Evolutionary conservation across 2,113 vertebrate genomes (phyloP).

Genomic region (Sterrhoptilus dennistouni): DNA sequence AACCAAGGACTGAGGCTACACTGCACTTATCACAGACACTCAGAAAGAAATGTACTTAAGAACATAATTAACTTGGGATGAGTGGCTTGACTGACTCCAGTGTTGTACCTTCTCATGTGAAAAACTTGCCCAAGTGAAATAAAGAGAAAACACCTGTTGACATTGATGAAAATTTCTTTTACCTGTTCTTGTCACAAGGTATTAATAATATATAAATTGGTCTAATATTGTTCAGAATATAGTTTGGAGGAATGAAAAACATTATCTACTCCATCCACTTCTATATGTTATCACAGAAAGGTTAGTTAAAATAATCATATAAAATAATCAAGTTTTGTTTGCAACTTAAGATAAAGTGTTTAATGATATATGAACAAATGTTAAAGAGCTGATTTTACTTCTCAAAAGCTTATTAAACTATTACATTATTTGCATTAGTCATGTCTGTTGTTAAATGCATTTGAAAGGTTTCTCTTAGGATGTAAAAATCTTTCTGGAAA

Average conservation of each 20-base stretch:
- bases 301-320: not conserved
- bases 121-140: not conserved
- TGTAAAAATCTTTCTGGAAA: not conserved
- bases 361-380: not conserved
- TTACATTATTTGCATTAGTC: not conserved
- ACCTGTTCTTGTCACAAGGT: accelerated
- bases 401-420: not conserved
- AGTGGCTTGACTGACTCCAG: not conserved
- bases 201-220: not conserved
- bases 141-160: not conserved
- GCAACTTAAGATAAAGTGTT: not conserved
- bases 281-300: not conserved
- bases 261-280: not conserved
- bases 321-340: too few relatives aligned
- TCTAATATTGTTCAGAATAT: not conserved
- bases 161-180: not conserved
- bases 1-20: not conserved
- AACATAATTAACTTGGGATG: not conserved
- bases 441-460: not conserved
- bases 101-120: not conserved
- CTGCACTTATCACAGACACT: not conserved
- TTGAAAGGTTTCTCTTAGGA: not conserved
- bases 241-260: not conserved
- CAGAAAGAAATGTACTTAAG: not conserved
- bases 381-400: not conserved